Conservation (phyloP, 2,888 invertebrate species). For the Torymus aiolomorphi region DNA sequence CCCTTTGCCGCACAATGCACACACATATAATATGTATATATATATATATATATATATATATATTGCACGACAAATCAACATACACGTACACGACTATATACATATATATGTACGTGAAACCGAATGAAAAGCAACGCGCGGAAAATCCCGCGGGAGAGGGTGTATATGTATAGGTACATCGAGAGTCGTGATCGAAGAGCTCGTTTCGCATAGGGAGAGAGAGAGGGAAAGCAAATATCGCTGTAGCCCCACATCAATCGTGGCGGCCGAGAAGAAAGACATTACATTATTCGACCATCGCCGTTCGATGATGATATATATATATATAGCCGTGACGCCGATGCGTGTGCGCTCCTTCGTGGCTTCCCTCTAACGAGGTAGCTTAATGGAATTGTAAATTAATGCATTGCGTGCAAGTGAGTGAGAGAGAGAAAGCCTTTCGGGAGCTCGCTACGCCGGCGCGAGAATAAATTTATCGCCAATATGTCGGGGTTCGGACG, state of each 20-base stretch:
- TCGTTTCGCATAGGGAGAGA: too few species aligned
- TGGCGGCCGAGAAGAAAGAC: constrained; percentile 57
- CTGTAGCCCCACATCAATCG: constrained; percentile 63
- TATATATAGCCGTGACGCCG: constrained; percentile 17
- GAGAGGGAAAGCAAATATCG: too few species aligned
- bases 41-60: too few species aligned
- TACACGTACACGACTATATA: too few species aligned
- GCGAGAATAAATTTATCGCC: constrained; percentile 51
- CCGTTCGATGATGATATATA: not conserved
- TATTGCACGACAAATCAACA: too few species aligned
- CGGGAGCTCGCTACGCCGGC: not conserved
- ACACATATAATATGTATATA: too few species aligned
- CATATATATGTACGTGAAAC: too few species aligned
- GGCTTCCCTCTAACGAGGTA: constrained; percentile 51
- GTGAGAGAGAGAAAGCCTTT: not conserved
- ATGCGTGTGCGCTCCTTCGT: constrained; percentile 40
- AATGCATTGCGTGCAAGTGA: constrained; percentile 56
- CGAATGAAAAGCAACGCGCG: too few species aligned
- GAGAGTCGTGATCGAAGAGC: too few species aligned
- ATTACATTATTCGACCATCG: constrained; percentile 58
- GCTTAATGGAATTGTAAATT: constrained; percentile 64
- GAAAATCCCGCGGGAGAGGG: too few species aligned
- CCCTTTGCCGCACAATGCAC: too few species aligned
- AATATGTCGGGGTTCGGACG: constrained; percentile 41
- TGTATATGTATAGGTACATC: too few species aligned